phyloP scores from a whole-genome alignment of 2,797 vertebrate species.

The Cyprinodon diabolis region DNA sequence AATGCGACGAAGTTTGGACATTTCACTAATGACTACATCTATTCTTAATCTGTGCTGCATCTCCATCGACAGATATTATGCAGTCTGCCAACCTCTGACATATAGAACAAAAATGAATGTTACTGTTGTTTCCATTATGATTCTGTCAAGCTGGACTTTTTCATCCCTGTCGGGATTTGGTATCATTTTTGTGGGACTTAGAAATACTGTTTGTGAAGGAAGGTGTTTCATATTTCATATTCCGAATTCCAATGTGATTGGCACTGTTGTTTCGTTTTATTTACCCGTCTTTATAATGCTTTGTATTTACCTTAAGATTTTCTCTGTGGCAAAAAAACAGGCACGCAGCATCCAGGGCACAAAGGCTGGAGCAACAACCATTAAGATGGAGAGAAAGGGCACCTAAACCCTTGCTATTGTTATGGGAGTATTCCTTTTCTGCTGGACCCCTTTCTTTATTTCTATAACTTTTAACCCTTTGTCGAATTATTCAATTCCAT shows the following conservation, averaged over 20 bases:
- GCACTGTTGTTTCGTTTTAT: slow-evolving; percentile 69
- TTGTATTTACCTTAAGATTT: slow-evolving; percentile 84
- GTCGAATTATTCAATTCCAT: slow-evolving; percentile 4
- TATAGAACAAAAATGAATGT: neutral
- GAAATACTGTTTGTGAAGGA: slow-evolving; percentile 42
- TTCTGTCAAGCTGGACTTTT: slow-evolving; percentile 77
- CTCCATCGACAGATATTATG: neutral
- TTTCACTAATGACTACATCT: neutral
- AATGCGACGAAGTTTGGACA: slow-evolving; percentile 36
- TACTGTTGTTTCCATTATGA: neutral
- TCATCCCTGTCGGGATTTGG: slow-evolving; percentile 80
- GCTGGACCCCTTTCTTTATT: slow-evolving; percentile 8
- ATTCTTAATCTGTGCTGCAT: slow-evolving; percentile 2
- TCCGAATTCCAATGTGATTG: slow-evolving; percentile 30
- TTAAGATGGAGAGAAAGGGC: slow-evolving; percentile 75
- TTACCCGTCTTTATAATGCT: slow-evolving; percentile 85
- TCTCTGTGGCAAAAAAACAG: slow-evolving; percentile 80
- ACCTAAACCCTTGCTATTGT: slow-evolving; percentile 65
- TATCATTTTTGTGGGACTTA: slow-evolving; percentile 77
- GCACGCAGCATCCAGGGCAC: slow-evolving; percentile 74
- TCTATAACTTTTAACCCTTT: neutral
- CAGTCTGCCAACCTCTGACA: neutral
- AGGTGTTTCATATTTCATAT: slow-evolving; percentile 6
- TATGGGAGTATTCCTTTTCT: slow-evolving; percentile 13
- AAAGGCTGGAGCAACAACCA: slow-evolving; percentile 57